phyloP scores from a whole-genome alignment of 2,797 vertebrate species.

The Crypturellus tataupa region DNA sequence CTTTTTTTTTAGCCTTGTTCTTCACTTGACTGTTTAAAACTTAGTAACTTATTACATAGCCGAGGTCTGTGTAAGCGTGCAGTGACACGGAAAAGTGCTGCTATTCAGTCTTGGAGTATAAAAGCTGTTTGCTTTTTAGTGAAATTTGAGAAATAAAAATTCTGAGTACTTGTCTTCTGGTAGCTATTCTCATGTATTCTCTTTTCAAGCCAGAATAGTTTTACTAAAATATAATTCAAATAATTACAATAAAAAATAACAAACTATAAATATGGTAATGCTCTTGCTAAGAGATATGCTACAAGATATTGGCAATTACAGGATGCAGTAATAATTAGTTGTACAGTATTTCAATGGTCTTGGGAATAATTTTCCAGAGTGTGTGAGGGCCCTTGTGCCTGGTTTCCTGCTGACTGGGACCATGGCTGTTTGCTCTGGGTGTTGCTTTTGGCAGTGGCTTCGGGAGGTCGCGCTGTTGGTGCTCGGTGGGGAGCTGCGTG shows the following conservation, averaged over 20 bases:
- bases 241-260: neutral
- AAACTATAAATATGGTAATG: neutral
- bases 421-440: neutral
- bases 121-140: neutral
- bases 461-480: too few species aligned
- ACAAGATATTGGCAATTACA: neutral
- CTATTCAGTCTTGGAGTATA: neutral
- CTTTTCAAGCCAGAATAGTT: neutral
- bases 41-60: conserved; percentile 4
- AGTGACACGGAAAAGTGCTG: neutral
- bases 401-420: rapidly evolving
- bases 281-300: neutral
- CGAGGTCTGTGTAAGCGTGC: conserved; percentile 3
- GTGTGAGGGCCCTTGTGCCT: rapidly evolving
- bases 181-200: neutral
- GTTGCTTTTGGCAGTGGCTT: too few species aligned
- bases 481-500: too few species aligned
- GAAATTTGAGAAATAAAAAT: conserved; percentile 4
- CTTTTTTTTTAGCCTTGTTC: conserved; percentile 15
- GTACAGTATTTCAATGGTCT: rapidly evolving
- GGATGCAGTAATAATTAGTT: neutral
- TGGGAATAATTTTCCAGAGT: neutral
- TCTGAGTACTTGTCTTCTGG: neutral
- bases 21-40: conserved; percentile 6
- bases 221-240: neutral